A percentile compares a stretch with the other conserved stretches of the same genome.
These are phyloP conservation scores for Pecten maximus DNA, from an alignment of 2,888 invertebrate genomes.

Conservation along the genomic window DNA sequence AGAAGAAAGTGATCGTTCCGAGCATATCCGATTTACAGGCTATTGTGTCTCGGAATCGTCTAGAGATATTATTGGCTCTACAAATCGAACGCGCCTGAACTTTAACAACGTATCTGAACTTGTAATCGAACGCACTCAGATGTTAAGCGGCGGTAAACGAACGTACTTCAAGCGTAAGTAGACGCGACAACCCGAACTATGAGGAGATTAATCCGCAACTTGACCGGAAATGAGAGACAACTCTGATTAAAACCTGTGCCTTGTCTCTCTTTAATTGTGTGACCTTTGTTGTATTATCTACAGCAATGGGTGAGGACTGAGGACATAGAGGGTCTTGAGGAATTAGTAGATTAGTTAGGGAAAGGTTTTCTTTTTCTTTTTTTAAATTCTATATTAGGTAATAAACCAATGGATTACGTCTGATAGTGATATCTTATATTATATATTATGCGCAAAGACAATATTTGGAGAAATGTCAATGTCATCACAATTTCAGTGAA, in stretches of 20 bases:
- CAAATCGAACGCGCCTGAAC: slow-evolving; percentile 33
- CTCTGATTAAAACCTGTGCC: slow-evolving; percentile 20
- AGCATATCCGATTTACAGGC: neutral
- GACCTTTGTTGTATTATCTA: neutral
- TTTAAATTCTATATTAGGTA: too few species aligned
- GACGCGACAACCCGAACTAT: slow-evolving; percentile 9
- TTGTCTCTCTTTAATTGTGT: neutral
- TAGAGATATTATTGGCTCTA: neutral
- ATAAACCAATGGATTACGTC: too few species aligned
- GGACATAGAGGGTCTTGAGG: neutral
- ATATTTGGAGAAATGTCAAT: too few species aligned
- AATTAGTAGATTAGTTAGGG: too few species aligned
- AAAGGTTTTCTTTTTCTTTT: too few species aligned
- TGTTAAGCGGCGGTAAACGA: slow-evolving; percentile 16
- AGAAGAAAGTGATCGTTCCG: neutral
- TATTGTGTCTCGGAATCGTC: neutral
- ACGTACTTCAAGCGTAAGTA: neutral
- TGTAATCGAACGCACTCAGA: slow-evolving; percentile 19
- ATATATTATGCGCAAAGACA: too few species aligned
- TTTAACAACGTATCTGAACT: neutral
- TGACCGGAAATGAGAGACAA: slow-evolving; percentile 30
- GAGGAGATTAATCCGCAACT: neutral
- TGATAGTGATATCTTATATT: too few species aligned
- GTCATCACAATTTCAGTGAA: too few species aligned
- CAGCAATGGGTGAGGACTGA: neutral